phyloP scores from a whole-genome alignment of 1,140 invertebrate species.

The Drosophila athabasca region DNA sequence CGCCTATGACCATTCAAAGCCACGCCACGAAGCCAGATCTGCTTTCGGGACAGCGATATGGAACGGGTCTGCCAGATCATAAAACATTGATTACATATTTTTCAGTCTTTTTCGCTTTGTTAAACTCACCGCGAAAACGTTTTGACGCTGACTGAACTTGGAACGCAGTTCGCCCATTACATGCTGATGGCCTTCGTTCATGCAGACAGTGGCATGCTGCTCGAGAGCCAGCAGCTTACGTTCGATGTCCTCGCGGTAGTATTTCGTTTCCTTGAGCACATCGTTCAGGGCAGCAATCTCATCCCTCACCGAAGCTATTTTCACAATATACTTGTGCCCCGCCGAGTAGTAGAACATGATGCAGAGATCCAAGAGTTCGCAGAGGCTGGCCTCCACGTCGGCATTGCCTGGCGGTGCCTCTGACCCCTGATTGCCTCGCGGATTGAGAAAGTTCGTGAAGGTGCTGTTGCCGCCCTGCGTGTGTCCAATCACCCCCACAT shows the following conservation, averaged over 20 bases:
- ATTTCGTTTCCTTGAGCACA: conserved; percentile 76
- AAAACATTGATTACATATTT: not conserved
- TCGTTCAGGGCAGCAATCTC: conserved; percentile 82
- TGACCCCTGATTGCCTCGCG: conserved; percentile 22
- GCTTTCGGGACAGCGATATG: conserved; percentile 77
- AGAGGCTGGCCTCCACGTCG: conserved; percentile 55
- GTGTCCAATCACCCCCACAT: conserved; percentile 63
- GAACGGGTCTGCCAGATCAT: conserved; percentile 71
- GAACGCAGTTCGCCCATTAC: conserved; percentile 69
- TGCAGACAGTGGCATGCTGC: conserved; percentile 75
- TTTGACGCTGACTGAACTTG: conserved; percentile 77
- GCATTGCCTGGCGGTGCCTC: conserved; percentile 61
- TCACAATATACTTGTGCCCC: conserved; percentile 82
- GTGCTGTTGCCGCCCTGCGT: conserved; percentile 57
- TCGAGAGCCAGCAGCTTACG: conserved; percentile 69
- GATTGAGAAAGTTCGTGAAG: conserved; percentile 70
- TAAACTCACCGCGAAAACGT: conserved; percentile 79
- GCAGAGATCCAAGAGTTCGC: conserved; percentile 75
- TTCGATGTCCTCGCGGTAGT: conserved; percentile 77
- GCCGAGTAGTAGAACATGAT: conserved; percentile 81
- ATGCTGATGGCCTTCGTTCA: conserved; percentile 75
- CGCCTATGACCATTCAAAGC: conserved; percentile 66
- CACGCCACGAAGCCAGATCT: conserved; percentile 79
- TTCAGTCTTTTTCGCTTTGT: not conserved
- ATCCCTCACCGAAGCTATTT: conserved; percentile 77